These are phyloP conservation scores for Drosophila serrata DNA, from an alignment of 1,140 invertebrate species.

Conservation along the genomic window DNA sequence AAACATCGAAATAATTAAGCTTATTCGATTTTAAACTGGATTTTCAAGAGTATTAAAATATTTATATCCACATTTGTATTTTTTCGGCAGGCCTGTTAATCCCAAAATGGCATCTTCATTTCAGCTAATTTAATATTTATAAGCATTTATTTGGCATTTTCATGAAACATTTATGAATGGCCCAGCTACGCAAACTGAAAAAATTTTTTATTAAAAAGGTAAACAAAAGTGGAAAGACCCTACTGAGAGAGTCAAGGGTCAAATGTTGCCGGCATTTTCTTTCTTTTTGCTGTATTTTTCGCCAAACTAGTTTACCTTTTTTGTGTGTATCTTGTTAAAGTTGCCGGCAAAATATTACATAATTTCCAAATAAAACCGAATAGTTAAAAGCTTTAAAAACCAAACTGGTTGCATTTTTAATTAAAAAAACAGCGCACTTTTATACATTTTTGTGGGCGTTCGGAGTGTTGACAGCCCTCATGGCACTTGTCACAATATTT, in stretches of 20 bases:
- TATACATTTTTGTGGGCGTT: constrained; percentile 50
- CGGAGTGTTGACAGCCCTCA: constrained; percentile 64
- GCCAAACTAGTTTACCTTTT: constrained; percentile 45
- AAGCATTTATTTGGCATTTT: constrained; percentile 46
- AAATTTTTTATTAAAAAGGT: constrained; percentile 74
- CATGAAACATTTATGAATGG: constrained; percentile 57
- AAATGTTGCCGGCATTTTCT: constrained; percentile 14
- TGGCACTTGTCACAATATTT: constrained; percentile 77
- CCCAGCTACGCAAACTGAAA: constrained; percentile 41
- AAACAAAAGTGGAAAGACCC: constrained; percentile 56
- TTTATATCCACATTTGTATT: constrained; percentile 12
- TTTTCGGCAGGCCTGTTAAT: constrained; percentile 10
- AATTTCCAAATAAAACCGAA: constrained; percentile 48
- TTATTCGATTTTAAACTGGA: constrained; percentile 28
- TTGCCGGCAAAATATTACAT: constrained; percentile 53
- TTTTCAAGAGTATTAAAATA: constrained; percentile 12
- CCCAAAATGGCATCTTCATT: constrained; percentile 59
- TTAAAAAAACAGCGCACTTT: constrained; percentile 56
- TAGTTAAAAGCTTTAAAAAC: constrained; percentile 14
- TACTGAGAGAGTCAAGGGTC: neutral
- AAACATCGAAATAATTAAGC: neutral
- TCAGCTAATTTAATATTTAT: constrained; percentile 74
- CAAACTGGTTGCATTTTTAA: constrained; percentile 65
- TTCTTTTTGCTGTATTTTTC: constrained; percentile 7
- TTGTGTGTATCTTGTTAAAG: constrained; percentile 14